Evolutionary conservation across 2,113 vertebrate species (phyloP), one percentile per base, ranked within the genome.

Genomic region (Triplophysa tibetana): DNA sequence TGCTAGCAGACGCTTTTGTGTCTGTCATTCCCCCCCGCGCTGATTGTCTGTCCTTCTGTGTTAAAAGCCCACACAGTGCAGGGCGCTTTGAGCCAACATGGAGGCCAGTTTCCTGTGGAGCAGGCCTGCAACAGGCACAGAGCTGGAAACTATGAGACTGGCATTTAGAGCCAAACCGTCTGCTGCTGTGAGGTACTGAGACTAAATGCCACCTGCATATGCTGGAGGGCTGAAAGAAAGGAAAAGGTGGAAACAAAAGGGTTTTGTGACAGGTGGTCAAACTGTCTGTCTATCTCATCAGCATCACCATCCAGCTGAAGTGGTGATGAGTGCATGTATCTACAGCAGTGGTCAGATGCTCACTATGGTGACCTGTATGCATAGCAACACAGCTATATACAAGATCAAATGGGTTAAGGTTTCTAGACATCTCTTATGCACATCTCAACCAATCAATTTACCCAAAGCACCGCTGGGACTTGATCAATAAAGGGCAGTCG

Each of bases 41-140:
- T 90, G 90, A 91, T 91, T 91, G 92, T 93, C 85, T 86, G 88
- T 94, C 91, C 91, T 94, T 94, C 92, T 88, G 91, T 85, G 87
- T 88, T 88, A 88, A 89, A 90, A 93, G 92, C 85, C 89, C 92
- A 91, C 90, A 84, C 86, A 85, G 86, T 75, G 92, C 67, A n/a
- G 73, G 61, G 60, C 87, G 88, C 90, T 93, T 91, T 91, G 88
- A 94, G 92, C 89, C 85, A 89, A 92, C 91, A 90, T 87, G 86
- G 90, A 85, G 80, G 85, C 84, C 87, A 67, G 78, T 80, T 83
- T 88, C 85, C 82, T 38, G 81, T 80, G 75, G 86, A 45, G 90
- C 83, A 79, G 89, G 89, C 90, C 89, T 90, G 80, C 75, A 76
- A 90, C 85, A 74, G 82, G 85, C 87, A 89, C 88, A 89, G 88